phyloP scores from a whole-genome alignment of 2,797 vertebrate genomes.

The Myotis pilosus region DNA sequence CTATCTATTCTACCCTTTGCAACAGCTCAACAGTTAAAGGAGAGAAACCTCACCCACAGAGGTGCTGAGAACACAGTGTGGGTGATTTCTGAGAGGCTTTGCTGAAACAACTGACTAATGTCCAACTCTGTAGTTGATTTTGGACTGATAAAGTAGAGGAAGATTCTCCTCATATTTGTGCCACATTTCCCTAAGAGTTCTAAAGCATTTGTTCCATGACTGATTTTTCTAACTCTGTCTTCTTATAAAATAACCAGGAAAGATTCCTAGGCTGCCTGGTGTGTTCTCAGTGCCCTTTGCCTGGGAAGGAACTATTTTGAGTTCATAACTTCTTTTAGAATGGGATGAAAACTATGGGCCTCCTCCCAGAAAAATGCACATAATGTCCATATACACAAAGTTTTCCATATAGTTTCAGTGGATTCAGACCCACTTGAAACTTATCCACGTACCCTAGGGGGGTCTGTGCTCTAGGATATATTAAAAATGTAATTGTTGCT shows the following conservation, averaged over 20 bases:
- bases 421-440: slow-evolving; percentile 21
- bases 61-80: neutral
- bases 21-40: neutral
- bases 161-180: neutral
- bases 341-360: neutral
- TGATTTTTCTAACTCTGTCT: neutral
- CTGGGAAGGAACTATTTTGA: slow-evolving; percentile 1
- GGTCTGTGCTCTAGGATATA: slow-evolving; percentile 11
- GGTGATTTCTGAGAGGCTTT: slow-evolving; percentile 1
- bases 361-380: neutral
- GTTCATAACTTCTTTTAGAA: neutral
- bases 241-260: neutral
- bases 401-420: neutral
- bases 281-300: neutral
- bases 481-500: slow-evolving; percentile 31
- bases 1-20: neutral
- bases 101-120: neutral
- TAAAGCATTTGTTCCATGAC: neutral
- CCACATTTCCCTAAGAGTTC: slow-evolving; percentile 7
- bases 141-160: neutral
- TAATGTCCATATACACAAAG: neutral
- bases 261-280: neutral
- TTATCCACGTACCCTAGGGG: neutral
- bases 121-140: slow-evolving; percentile 3
- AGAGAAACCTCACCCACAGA: neutral